Base-by-base conservation (phyloP, 2,888 invertebrate species). In the Girardia tigrina region DNA sequence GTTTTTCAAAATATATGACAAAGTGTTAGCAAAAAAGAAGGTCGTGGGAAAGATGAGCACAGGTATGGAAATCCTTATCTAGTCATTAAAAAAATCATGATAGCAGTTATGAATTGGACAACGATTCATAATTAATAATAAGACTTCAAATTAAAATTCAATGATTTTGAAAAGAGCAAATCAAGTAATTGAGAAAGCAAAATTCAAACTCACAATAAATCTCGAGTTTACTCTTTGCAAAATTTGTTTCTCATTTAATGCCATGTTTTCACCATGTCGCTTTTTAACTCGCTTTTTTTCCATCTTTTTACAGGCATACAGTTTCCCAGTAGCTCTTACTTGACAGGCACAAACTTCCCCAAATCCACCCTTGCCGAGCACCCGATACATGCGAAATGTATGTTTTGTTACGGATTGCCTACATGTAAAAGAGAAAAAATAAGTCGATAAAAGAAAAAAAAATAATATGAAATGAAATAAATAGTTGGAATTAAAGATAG, bases 281-380 rank as follows among this genome's bases (percentile, higher is more conserved):
- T 98, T 98, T 86, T 98, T 98, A 80, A 98, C 97, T 74, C 97
- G 88, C 83, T 98, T 98, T 88, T 98, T 98, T 85, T 98, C 97
- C 80, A 98, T 85, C 83, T 98, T 98, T 87, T 98, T 98, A 87
- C 98, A 94, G 0, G 98, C 98, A 86, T 98, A 98, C 97, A 98
- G 97, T 86, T 98, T 98, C 70, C 98, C 98, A 20, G 97, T 97
- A 20, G 97, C 94, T 80, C 97, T 88, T 70, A 85, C 85, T 80
- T 86, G 94, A 86, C 95, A 98, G 75, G 95, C 98, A 88, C 86
- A 86, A 75, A 98, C 98, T 86, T 99, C 98, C 1, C 98, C 98
- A 84, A 99, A 99, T 42, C 98, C 98, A 26, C 98, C 98, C 85
- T 98, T 88, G 20, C 98, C 98, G 29, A 98, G 88, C 73, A 98